Percentiles rank a stretch among this genome's conserved stretches.
Conservation (phyloP, 1,140 invertebrate species). For the Paramacrobiotus metropolitanus region DNA sequence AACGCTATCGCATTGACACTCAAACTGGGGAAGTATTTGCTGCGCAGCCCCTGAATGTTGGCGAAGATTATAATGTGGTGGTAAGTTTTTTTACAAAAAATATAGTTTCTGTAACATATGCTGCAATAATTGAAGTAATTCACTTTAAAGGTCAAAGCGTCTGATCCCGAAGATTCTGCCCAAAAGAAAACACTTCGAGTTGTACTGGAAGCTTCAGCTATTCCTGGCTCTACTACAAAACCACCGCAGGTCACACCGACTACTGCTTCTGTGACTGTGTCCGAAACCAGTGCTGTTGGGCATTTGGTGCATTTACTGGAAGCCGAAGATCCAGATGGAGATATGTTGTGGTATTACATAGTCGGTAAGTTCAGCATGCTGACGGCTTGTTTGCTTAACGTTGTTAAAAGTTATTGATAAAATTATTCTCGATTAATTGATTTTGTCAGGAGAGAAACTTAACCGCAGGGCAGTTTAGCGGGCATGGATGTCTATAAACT, state of each 20-base stretch:
- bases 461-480: too few relatives aligned
- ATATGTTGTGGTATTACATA: slow-evolving; percentile 68
- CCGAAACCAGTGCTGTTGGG: slow-evolving; percentile 57
- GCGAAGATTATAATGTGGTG: slow-evolving; percentile 49
- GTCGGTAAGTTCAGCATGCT: slow-evolving; percentile 36
- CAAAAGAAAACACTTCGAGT: slow-evolving; percentile 32
- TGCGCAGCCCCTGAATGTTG: slow-evolving; percentile 37
- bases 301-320: slow-evolving; percentile 54
- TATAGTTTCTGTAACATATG: too few relatives aligned
- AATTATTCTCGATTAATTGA: too few relatives aligned
- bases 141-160: slow-evolving; percentile 39
- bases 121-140: too few relatives aligned
- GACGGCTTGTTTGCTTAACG: slow-evolving; percentile 8
- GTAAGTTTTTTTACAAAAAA: too few relatives aligned
- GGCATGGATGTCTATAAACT: too few relatives aligned
- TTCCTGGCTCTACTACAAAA: slow-evolving; percentile 10
- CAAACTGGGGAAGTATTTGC: slow-evolving; percentile 52
- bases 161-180: slow-evolving; percentile 35
- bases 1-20: slow-evolving; percentile 43
- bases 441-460: too few relatives aligned
- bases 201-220: slow-evolving; percentile 20
- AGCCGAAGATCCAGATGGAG: slow-evolving; percentile 53
- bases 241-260: too few relatives aligned
- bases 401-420: too few relatives aligned
- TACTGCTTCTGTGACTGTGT: too few relatives aligned